phyloP scores from a whole-genome alignment of 2,113 vertebrate species.

The Eudorcas thomsonii region DNA sequence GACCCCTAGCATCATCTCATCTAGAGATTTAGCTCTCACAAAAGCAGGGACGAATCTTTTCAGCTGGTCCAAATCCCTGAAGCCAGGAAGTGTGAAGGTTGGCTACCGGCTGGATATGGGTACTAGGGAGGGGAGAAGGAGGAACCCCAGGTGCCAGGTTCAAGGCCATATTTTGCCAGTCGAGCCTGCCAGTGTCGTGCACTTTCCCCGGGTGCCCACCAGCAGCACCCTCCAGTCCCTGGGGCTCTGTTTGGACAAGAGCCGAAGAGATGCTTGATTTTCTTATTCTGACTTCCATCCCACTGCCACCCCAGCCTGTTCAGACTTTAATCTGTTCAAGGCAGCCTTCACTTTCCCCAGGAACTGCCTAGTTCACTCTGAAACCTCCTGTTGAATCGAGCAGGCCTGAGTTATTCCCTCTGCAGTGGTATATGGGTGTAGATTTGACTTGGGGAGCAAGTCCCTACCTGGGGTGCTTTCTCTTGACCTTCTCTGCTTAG shows the following conservation, averaged over 20 bases:
- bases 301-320: neutral
- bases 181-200: fast-evolving
- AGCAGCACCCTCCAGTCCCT: neutral
- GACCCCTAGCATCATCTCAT: neutral
- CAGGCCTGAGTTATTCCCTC: neutral
- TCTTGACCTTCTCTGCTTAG: neutral
- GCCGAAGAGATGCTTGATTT: neutral
- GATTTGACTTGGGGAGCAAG: neutral
- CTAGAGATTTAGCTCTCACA: neutral
- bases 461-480: neutral
- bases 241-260: neutral
- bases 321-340: neutral
- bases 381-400: neutral
- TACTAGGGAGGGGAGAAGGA: neutral
- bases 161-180: neutral
- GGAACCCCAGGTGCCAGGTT: neutral
- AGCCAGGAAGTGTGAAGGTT: neutral
- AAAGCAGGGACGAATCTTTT: neutral
- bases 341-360: neutral
- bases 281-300: neutral
- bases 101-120: neutral
- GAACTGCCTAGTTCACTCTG: neutral
- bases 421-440: neutral
- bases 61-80: neutral
- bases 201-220: no score